phyloP scores from a whole-genome alignment of 2,113 vertebrate genomes.

The Anarrhichthys ocellatus region DNA sequence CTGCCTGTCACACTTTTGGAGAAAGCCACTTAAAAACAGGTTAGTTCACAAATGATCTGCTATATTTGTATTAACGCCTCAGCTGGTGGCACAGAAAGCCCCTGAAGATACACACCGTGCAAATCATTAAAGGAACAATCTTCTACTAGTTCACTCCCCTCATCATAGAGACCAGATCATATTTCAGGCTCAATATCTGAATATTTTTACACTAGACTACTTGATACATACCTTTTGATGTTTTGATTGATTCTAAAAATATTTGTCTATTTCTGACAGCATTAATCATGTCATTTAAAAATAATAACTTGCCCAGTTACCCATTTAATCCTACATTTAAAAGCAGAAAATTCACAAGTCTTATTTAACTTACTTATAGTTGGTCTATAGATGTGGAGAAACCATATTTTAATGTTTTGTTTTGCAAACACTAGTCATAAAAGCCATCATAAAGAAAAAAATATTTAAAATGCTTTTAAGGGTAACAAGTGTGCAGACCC shows the following conservation, averaged over 20 bases:
- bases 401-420: neutral
- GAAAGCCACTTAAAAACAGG: conserved; percentile 82
- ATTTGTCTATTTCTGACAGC: neutral
- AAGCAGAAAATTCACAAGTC: neutral
- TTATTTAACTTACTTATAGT: neutral
- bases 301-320: neutral
- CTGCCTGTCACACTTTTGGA: conserved; percentile 85
- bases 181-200: conserved; percentile 22
- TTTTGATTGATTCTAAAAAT: conserved; percentile 20
- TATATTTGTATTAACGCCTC: conserved; percentile 88
- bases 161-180: conserved; percentile 22
- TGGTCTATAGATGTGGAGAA: neutral
- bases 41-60: conserved; percentile 86
- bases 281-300: neutral
- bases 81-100: conserved; percentile 84
- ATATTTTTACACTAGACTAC: conserved; percentile 10
- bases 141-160: conserved; percentile 46
- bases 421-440: neutral
- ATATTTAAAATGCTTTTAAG: neutral
- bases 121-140: conserved; percentile 80
- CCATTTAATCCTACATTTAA: neutral
- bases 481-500: neutral
- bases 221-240: neutral
- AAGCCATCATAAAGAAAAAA: neutral
- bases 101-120: conserved; percentile 74